Conservation (phyloP, 2,888 invertebrate species). For the Xanthorhoe designata region DNA sequence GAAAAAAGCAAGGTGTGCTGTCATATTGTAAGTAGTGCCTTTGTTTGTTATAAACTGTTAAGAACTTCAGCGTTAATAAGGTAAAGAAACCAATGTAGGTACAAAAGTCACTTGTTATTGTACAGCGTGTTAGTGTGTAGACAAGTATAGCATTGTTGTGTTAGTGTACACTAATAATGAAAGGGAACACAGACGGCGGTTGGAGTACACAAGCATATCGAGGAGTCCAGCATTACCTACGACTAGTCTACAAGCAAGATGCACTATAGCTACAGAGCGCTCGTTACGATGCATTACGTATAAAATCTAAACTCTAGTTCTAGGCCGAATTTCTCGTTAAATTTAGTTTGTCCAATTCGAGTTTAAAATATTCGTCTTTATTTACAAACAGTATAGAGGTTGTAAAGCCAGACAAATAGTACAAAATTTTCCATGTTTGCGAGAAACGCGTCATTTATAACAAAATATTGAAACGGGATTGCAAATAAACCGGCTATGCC, state of each 20-base stretch:
- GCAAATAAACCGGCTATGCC: slow-evolving; percentile 80
- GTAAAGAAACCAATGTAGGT: slow-evolving; percentile 63
- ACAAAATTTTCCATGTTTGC: slow-evolving; percentile 53
- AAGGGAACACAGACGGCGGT: slow-evolving; percentile 79
- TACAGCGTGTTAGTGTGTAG: slow-evolving; percentile 64
- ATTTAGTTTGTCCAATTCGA: slow-evolving; percentile 42
- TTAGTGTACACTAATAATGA: slow-evolving; percentile 77
- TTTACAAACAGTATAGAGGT: slow-evolving; percentile 47
- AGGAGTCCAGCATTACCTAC: slow-evolving; percentile 72
- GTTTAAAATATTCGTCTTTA: slow-evolving; percentile 51
- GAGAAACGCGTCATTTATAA: slow-evolving; percentile 77
- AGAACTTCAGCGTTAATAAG: slow-evolving; percentile 64
- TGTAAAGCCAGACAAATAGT: slow-evolving; percentile 60
- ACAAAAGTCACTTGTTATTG: slow-evolving; percentile 64
- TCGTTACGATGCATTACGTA: slow-evolving; percentile 66
- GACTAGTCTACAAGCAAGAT: slow-evolving; percentile 74
- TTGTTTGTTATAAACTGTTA: slow-evolving; percentile 70
- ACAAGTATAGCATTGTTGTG: slow-evolving; percentile 73
- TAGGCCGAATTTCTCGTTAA: slow-evolving; percentile 72
- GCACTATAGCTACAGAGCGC: slow-evolving; percentile 79
- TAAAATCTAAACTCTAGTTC: slow-evolving; percentile 55
- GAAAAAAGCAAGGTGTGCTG: slow-evolving; percentile 85
- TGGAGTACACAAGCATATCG: slow-evolving; percentile 80
- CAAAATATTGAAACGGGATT: slow-evolving; percentile 73
- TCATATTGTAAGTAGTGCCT: slow-evolving; percentile 79